Conservation (phyloP, 2,797 vertebrate genomes). For the Malurus splendens region DNA sequence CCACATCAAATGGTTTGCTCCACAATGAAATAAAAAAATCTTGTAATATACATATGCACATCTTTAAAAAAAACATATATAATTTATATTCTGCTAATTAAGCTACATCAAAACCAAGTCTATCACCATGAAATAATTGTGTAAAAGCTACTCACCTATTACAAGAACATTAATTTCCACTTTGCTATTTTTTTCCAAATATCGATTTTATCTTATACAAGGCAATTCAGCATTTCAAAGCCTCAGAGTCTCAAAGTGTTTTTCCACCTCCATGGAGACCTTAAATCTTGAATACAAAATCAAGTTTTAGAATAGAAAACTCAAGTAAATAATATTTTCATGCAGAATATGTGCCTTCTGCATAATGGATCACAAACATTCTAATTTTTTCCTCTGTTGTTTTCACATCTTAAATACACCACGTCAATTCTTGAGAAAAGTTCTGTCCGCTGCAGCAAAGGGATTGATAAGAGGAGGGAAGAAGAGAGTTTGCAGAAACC, state of each 20-base stretch:
- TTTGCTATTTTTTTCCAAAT: conserved; percentile 37
- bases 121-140: conserved; percentile 62
- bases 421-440: not conserved
- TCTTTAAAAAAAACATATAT: conserved; percentile 61
- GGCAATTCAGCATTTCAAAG: conserved; percentile 46
- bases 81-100: conserved; percentile 73
- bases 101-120: conserved; percentile 61
- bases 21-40: conserved; percentile 63
- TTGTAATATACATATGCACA: conserved; percentile 54
- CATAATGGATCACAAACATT: conserved; percentile 30
- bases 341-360: conserved; percentile 10
- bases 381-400: conserved; percentile 6
- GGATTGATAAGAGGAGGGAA: not conserved
- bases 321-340: conserved; percentile 44
- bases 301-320: conserved; percentile 43
- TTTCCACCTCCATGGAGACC: conserved; percentile 41
- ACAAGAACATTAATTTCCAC: conserved; percentile 67
- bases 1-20: conserved; percentile 67
- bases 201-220: conserved; percentile 58
- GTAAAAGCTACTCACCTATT: conserved; percentile 63
- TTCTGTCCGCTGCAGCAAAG: not conserved
- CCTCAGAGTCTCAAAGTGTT: conserved; percentile 33
- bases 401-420: not conserved
- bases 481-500: not conserved
- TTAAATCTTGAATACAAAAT: conserved; percentile 56